Evolutionary conservation across 2,113 vertebrate species (phyloP).

Genomic region (Sus scrofa): DNA sequence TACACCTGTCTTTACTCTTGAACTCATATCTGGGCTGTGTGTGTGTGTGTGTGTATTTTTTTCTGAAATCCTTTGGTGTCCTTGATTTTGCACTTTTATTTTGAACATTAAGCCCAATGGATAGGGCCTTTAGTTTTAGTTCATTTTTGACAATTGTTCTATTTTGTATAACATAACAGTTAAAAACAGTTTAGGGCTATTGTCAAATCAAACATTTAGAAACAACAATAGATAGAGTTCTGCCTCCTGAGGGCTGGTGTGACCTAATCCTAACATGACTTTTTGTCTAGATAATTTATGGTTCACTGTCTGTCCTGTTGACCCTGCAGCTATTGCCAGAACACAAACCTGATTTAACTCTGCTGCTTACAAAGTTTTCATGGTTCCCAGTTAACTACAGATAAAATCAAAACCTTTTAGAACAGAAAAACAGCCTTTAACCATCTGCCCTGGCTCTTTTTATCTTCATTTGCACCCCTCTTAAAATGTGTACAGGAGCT

Average conservation of each 20-base stretch:
- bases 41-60: neutral
- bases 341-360: conserved; percentile 20
- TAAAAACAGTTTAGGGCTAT: neutral
- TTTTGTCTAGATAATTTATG: neutral
- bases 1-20: neutral
- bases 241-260: neutral
- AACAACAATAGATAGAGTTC: neutral
- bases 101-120: neutral
- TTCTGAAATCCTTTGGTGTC: conserved; percentile 17
- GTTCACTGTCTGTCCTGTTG: neutral
- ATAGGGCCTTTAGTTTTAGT: neutral
- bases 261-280: neutral
- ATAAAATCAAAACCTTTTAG: conserved; percentile 18
- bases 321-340: conserved; percentile 10
- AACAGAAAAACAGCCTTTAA: neutral
- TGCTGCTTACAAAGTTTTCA: neutral
- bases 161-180: neutral
- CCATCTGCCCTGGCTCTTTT: neutral
- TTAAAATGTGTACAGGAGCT: neutral
- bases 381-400: neutral
- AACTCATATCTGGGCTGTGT: neutral
- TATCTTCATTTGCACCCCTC: neutral
- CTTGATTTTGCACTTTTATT: conserved; percentile 17
- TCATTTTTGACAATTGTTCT: neutral
- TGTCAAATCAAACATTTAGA: neutral